phyloP scores from a whole-genome alignment of 2,113 vertebrate genomes.

The Vulpes ferrilata region DNA sequence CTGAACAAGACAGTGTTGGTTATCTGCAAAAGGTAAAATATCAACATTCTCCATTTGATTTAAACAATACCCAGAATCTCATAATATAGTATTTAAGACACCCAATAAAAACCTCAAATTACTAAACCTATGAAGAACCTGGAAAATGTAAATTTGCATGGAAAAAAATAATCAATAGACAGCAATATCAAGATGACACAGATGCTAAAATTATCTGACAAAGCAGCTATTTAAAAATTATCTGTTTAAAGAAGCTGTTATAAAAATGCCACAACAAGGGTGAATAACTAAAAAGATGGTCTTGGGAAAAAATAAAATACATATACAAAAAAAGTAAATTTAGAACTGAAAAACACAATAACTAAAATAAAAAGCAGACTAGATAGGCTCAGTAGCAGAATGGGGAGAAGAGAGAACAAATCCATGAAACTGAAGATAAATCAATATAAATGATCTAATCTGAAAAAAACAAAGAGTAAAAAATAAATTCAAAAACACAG shows the following conservation, averaged over 20 bases:
- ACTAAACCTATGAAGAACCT: not conserved
- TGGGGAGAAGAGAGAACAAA: not conserved
- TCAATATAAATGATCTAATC: not conserved
- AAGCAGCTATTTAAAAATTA: constrained; percentile 13
- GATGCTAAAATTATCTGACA: not conserved
- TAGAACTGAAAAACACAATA: not conserved
- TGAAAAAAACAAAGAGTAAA: not conserved
- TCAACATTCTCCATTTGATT: not conserved
- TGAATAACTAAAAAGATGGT: not conserved
- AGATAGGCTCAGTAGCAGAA: not conserved
- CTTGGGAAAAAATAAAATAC: not conserved
- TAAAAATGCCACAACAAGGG: not conserved
- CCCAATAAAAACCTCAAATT: not conserved
- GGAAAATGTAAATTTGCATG: not conserved
- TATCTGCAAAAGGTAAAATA: not conserved
- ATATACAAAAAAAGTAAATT: not conserved
- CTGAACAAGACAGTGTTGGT: not conserved
- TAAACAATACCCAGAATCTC: not conserved
- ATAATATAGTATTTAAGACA: not conserved
- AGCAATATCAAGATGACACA: not conserved
- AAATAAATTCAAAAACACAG: not conserved
- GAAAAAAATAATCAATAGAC: not conserved
- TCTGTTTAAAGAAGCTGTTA: not conserved
- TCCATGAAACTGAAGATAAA: not conserved
- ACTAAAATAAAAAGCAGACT: not conserved